Base-by-base conservation (phyloP, 2,797 vertebrate genomes). In the Leucoraja ocellata region DNA sequence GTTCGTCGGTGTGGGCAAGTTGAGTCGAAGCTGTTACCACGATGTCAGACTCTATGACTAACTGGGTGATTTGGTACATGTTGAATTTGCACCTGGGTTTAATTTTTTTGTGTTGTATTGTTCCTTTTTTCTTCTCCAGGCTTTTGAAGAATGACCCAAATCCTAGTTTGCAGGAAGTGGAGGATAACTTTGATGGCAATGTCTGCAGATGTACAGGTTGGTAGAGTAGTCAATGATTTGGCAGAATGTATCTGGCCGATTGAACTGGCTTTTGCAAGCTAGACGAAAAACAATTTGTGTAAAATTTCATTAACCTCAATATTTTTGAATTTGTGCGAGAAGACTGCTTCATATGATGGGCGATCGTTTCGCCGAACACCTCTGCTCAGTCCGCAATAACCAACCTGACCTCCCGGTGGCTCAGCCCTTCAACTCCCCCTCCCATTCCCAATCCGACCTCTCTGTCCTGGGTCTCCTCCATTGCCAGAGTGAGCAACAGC, bases 101-200 rank as follows among this genome's bases (percentile, higher is more conserved):
- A 65, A 18, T n/a, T 1, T 32, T 36, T 18, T 2, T 36, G n/a
- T 32, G 13, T 25, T 74, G 36, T 74, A 54, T 46, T 65, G 54
- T 13, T 92, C 39, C 39, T 16, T 74, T 39, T 79, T 39, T 92
- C 36, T 25, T 71, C 93, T 58, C 13, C 84, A 93, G 93, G 65
- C 76, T 93, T 4, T 71, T 93, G 36, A 58, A 83, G 61, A 91
- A 74, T 28, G 93, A 93, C 54, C 11, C 93, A 78, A 10, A 39
- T 77, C 86, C 93, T 28, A 93, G 68, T 58, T 61, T 6, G 71
- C 93, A 93, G 54, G 81, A 93, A 11, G 93, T 91, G 81, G 93
- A 93, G 71, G 93, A 93, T 28, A 78, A 74, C 80, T 93, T 93
- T 93, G 93, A 93, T 93, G 93, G 93, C 74, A 93, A 93, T 90